Evolutionary conservation across 2,113 vertebrate species (phyloP).

Genomic region (Tympanuchus pallidicinctus): DNA sequence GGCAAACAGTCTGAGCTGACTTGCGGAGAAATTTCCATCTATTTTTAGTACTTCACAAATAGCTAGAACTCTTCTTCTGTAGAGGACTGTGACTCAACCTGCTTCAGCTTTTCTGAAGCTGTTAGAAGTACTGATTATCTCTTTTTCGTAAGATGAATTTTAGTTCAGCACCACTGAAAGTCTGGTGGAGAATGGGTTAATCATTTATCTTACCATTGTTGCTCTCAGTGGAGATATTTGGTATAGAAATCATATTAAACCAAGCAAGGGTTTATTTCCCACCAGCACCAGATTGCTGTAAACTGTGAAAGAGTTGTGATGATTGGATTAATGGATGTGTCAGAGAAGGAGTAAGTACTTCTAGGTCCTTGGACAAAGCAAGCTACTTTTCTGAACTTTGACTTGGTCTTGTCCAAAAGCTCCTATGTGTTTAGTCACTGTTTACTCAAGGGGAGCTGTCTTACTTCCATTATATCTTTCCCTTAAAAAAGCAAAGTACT

Average conservation of each 20-base stretch:
- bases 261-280: not conserved
- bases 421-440: not conserved
- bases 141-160: not conserved
- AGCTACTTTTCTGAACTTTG: not conserved
- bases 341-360: not conserved
- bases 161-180: not conserved
- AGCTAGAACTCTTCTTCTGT: not conserved
- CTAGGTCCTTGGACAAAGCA: not conserved
- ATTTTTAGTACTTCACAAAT: not conserved
- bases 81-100: not conserved
- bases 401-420: not conserved
- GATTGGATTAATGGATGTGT: not conserved
- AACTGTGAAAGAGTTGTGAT: not conserved
- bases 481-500: not conserved
- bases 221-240: not conserved
- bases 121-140: not conserved
- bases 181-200: not conserved
- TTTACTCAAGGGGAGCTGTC: not conserved
- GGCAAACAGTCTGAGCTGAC: not conserved
- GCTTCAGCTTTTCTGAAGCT: not conserved
- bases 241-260: not conserved
- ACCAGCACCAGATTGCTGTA: fast-evolving
- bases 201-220: not conserved
- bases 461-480: not conserved
- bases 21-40: not conserved